phyloP scores from a whole-genome alignment of 92 coral and sea anemone species.

The Micromussa lordhowensis region DNA sequence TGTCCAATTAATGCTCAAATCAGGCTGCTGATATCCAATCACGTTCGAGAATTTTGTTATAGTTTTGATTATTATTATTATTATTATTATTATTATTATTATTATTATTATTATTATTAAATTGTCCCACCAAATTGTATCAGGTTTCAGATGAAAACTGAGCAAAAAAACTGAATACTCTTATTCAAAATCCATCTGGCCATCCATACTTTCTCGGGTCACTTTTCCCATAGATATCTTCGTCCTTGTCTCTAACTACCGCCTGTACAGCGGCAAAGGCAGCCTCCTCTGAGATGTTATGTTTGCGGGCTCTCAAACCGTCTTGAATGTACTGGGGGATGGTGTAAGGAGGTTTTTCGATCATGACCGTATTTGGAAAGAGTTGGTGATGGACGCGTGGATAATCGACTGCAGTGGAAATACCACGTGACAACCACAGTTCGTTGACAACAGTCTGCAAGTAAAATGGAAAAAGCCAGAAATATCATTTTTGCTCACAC shows the following conservation, averaged over 20 bases:
- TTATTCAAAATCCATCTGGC: slow-evolving; percentile 77
- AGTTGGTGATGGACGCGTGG: slow-evolving; percentile 87
- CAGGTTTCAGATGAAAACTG: neutral
- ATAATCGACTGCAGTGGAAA: slow-evolving; percentile 72
- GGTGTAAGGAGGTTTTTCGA: slow-evolving; percentile 64
- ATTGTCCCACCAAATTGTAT: neutral
- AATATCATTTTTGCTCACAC: no score
- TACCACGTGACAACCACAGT: slow-evolving; percentile 80
- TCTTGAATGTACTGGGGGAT: slow-evolving; percentile 57
- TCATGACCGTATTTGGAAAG: slow-evolving; percentile 64
- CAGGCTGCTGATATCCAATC: no score
- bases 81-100: no score
- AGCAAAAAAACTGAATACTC: no score
- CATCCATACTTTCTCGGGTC: slow-evolving; percentile 92
- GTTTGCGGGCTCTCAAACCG: slow-evolving; percentile 74
- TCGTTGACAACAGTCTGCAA: slow-evolving; percentile 73
- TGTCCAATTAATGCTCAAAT: no score
- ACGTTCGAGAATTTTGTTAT: no score
- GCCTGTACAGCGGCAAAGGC: slow-evolving; percentile 83
- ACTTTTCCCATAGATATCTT: slow-evolving; percentile 78
- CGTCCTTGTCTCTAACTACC: slow-evolving; percentile 59
- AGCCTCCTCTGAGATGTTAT: slow-evolving; percentile 29
- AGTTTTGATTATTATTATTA: no score
- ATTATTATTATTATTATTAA: no score
- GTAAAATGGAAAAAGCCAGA: neutral